Percentiles rank a stretch among this genome's conserved stretches.
Conservation (phyloP, 2,888 invertebrate genomes). For the Oscheius sp. region DNA sequence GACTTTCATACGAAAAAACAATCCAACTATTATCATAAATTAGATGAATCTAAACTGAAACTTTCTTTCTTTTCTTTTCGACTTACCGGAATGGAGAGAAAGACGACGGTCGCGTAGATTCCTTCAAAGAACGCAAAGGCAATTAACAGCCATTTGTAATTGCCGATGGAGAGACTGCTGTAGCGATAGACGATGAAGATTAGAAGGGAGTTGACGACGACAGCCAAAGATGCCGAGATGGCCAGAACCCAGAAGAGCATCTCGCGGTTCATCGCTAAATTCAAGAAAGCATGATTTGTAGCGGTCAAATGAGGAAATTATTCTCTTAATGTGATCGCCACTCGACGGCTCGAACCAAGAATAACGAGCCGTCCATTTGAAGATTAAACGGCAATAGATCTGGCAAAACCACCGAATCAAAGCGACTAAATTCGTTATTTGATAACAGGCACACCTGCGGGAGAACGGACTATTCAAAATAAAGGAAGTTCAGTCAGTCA, state of each 20-base stretch:
- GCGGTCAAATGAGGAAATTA: not conserved
- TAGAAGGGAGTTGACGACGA: not conserved
- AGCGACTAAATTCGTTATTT: not conserved
- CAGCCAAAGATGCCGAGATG: not conserved
- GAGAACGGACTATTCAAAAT: no score
- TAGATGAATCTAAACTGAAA: slow-evolving; percentile 1
- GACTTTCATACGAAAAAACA: slow-evolving; percentile 1
- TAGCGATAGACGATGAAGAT: not conserved
- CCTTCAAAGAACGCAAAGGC: not conserved
- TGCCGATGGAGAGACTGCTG: not conserved
- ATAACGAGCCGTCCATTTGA: no score
- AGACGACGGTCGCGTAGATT: not conserved
- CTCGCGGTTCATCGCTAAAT: not conserved
- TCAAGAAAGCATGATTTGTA: not conserved
- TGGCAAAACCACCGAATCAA: not conserved
- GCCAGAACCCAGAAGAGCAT: not conserved
- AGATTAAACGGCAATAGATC: not conserved
- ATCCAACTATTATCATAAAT: slow-evolving; percentile 5
- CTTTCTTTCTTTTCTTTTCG: no score
- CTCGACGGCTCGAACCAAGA: no score
- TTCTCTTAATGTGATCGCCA: no score
- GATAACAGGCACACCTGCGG: not conserved
- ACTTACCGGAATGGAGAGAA: not conserved
- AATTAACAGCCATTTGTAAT: not conserved
- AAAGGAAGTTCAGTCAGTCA: no score